Base-by-base conservation (phyloP, 2,888 invertebrate genomes). In the Capitulum mitella region DNA sequence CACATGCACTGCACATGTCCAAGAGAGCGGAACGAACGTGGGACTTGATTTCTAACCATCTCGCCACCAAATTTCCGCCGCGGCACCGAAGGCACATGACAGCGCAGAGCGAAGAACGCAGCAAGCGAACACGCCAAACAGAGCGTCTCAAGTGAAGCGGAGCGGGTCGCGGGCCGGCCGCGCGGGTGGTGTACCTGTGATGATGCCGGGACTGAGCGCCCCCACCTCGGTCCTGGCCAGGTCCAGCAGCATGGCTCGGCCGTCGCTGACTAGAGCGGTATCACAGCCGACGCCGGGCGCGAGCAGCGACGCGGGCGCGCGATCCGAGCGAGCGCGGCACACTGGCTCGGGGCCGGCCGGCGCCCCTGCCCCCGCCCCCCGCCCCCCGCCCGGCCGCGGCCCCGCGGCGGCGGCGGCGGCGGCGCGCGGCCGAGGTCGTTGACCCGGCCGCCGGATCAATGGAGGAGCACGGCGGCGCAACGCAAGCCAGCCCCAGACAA, bases 161-260 rank as follows among this genome's bases (percentile, higher is more conserved):
- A n/a, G n/a, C n/a, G n/a, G n/a, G n/a, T n/a, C n/a, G n/a, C n/a
- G n/a, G n/a, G n/a, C n/a, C n/a, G n/a, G n/a, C n/a, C n/a, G n/a
- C n/a, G n/a, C n/a, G n/a, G n/a, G n/a, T n/a, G 34, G 26, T 40
- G 40, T 70, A 70, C 70, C 70, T 70, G 70, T 40, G 2, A 40
- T 40, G 19, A 70, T 37, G 37, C 19, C 14, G 26, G 40, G 70
- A 26, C 40, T 70, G 70, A 26, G 34, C 5, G 19, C 37, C 8
- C 6, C 26, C 70, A 70, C 37, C 10, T 40, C 70, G 6, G 22
- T 5, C 8, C 37, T 22, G 70, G 70, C 70, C 22, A 70, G 70
- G 70, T 70, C 70, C 40, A 40, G 70, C 70, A 70, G 70, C 70
- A 70, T 70, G n/a, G n/a, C 29, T n/a, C 43, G 10, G 6, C 10